phyloP scores from a whole-genome alignment of 2,888 invertebrate species.

The Phasia obesa region DNA sequence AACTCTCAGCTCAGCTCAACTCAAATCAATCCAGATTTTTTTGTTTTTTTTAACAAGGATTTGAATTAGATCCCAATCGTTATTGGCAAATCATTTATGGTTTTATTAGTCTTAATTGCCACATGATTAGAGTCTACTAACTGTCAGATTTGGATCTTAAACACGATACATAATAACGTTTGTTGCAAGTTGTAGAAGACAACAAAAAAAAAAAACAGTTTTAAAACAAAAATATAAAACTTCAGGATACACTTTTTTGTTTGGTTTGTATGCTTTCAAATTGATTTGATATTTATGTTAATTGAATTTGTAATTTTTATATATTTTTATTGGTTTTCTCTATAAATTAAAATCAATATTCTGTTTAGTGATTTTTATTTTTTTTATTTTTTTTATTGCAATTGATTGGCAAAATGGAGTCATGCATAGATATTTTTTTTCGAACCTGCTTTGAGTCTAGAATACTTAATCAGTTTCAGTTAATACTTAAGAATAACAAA shows the following conservation, averaged over 20 bases:
- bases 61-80: slow-evolving; percentile 64
- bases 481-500: not conserved
- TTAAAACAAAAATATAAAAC: not conserved
- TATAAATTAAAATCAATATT: slow-evolving; percentile 50
- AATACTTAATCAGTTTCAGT: slow-evolving; percentile 45
- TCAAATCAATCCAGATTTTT: not conserved
- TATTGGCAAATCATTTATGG: slow-evolving; percentile 70
- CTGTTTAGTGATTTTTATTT: slow-evolving; percentile 13
- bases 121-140: slow-evolving; percentile 69
- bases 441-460: slow-evolving; percentile 7
- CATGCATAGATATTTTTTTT: slow-evolving; percentile 34
- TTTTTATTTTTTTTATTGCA: slow-evolving; percentile 15
- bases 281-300: slow-evolving; percentile 67
- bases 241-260: slow-evolving; percentile 35
- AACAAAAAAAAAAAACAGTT: slow-evolving; percentile 4
- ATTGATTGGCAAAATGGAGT: slow-evolving; percentile 65
- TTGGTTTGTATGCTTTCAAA: slow-evolving; percentile 27
- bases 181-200: slow-evolving; percentile 44
- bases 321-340: not conserved
- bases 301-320: slow-evolving; percentile 49
- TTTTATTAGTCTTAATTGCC: slow-evolving; percentile 68
- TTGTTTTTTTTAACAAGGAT: slow-evolving; percentile 19
- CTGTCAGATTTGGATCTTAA: slow-evolving; percentile 67
- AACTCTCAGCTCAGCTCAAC: slow-evolving; percentile 31
- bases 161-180: slow-evolving; percentile 52